Conservation (phyloP, 2,888 invertebrate genomes). For the Caprella mutica region DNA sequence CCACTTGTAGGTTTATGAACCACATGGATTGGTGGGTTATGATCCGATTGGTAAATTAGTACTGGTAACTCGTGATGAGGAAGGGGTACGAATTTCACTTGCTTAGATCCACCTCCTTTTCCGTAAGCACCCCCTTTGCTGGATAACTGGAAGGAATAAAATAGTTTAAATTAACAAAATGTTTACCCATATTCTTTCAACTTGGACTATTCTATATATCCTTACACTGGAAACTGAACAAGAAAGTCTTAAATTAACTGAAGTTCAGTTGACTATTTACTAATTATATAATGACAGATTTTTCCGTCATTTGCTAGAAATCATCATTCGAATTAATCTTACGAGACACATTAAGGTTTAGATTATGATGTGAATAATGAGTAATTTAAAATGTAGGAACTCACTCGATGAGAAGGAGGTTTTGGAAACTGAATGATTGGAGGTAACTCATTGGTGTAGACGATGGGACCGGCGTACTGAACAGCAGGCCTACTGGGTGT, state of each 20-base stretch:
- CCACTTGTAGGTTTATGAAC: constrained; percentile 36
- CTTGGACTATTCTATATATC: too few species aligned
- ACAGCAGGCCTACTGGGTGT: constrained; percentile 31
- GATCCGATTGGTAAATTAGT: constrained; percentile 39
- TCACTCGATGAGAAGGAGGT: constrained; percentile 32
- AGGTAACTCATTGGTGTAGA: constrained; percentile 38
- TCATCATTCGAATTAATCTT: too few species aligned
- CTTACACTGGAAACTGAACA: too few species aligned
- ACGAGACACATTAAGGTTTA: too few species aligned
- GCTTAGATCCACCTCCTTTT: constrained; percentile 33
- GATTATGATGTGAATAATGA: too few species aligned
- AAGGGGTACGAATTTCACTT: constrained; percentile 40
- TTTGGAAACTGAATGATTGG: constrained; percentile 38
- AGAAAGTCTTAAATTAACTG: too few species aligned
- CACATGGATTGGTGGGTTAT: constrained; percentile 40
- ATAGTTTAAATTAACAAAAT: not conserved
- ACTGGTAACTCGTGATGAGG: constrained; percentile 41
- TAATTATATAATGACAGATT: too few species aligned
- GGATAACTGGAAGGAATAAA: not conserved
- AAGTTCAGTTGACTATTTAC: too few species aligned
- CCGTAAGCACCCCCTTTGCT: constrained; percentile 15
- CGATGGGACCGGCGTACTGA: constrained; percentile 38
- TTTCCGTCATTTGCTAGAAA: too few species aligned
- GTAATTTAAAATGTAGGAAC: too few species aligned
- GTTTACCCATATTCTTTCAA: too few species aligned